Base-by-base conservation (phyloP, 23 tunicate genomes). In the Halocynthia aurantium region DNA sequence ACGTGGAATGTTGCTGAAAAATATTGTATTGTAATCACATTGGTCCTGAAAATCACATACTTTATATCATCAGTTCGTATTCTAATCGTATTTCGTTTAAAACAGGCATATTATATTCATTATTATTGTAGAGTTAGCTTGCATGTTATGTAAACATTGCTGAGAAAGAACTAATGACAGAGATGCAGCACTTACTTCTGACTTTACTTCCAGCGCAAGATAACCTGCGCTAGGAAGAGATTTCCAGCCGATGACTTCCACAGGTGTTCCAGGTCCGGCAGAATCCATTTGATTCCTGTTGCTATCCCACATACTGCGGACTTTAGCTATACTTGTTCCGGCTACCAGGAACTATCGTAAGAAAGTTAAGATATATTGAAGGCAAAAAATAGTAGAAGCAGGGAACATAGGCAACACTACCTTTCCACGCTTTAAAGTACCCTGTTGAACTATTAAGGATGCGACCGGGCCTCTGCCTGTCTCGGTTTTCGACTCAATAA, bases 201-300 rank as follows among this genome's bases (percentile, higher is more conserved):
- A 77, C 7, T 76, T 53, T 7, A 81, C 97, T 85, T 85, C 84
- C 17, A 84, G 80, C 7, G 81, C 60, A 7, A 71, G 51, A 57
- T 90, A 86, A 8, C 97, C 97, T 21, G 84, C 85, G 17, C 70
- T 53, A 9, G 91, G 90, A 49, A 85, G 52, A 11, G 83, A 57
- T 56, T 77, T 85, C 97, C 97, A 93, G 7, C 98, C 98, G 20
- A 72, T 44, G 5, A 93, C 75, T 17, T 76, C 62, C 44, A 77
- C 98, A 5, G 93, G 80, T 10, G 51, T 19, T 10, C 94, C 91
- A 10, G 94, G 88, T 12, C 50, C 55, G 61, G 83, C 81, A 21
- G 50, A 31, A 20, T 76, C 51, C 10, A 83, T 11, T 50, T 50
- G 69, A 13, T 70, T 69, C 22, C 82, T 63, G 18, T 76, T 75